Evolutionary conservation across 2,888 invertebrate genomes (phyloP).

Genomic region (Augochlorella aurata): DNA sequence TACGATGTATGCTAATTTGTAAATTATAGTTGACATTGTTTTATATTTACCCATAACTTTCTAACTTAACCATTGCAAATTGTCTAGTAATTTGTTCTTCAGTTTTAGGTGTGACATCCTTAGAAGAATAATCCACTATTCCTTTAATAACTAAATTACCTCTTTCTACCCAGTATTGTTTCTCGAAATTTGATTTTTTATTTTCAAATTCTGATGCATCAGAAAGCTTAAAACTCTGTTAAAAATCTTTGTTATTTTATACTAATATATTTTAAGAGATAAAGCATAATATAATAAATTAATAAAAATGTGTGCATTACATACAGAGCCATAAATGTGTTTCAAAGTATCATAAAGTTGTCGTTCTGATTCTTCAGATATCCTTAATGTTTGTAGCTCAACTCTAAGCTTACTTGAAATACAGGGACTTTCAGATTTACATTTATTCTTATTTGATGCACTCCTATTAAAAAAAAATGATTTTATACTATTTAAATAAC

Average conservation of each 20-base stretch:
- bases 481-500: not conserved
- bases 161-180: slow-evolving; percentile 90
- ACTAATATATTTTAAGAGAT: not conserved
- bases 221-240: slow-evolving; percentile 83
- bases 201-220: slow-evolving; percentile 84
- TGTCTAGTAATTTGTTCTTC: slow-evolving; percentile 87
- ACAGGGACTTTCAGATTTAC: not conserved
- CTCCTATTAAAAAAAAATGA: slow-evolving; percentile 19
- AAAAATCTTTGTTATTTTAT: slow-evolving; percentile 27
- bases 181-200: slow-evolving; percentile 86
- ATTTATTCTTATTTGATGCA: slow-evolving; percentile 12
- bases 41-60: slow-evolving; percentile 84
- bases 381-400: slow-evolving; percentile 88
- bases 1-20: slow-evolving; percentile 22
- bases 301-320: slow-evolving; percentile 58
- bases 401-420: slow-evolving; percentile 84
- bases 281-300: slow-evolving; percentile 2
- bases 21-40: slow-evolving; percentile 14
- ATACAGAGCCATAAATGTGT: slow-evolving; percentile 89
- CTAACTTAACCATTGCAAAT: slow-evolving; percentile 88
- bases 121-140: slow-evolving; percentile 87
- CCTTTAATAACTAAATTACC: slow-evolving; percentile 90
- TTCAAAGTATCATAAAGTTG: slow-evolving; percentile 89
- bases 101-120: slow-evolving; percentile 84
- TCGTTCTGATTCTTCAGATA: slow-evolving; percentile 88